Percentiles rank a stretch among this genome's conserved stretches.
Evolutionary conservation across 64 coral and sea anemone species (phyloP).

Genomic region (Exaiptasia diaphana): DNA sequence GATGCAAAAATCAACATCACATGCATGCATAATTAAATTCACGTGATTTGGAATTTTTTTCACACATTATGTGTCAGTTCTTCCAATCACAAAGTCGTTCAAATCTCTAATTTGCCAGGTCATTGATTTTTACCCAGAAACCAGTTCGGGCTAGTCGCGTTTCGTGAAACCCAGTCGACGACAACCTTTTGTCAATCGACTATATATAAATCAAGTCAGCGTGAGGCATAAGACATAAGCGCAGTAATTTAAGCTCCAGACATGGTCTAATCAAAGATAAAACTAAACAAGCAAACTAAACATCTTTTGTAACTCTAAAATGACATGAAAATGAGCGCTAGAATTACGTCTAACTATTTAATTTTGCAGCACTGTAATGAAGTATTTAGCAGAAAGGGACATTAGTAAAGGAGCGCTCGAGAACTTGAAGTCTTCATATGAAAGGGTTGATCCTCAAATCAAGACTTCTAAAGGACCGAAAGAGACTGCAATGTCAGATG

Average conservation of each 20-base stretch:
- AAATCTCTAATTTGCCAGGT: too few species aligned
- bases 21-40: too few species aligned
- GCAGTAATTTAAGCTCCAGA: background rate
- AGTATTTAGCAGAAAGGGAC: conserved; percentile 9
- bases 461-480: background rate
- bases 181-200: too few species aligned
- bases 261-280: background rate
- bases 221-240: background rate
- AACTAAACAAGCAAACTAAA: background rate
- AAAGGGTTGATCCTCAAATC: background rate
- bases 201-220: background rate
- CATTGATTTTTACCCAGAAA: too few species aligned
- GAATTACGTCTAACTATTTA: background rate
- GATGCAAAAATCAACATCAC: too few species aligned
- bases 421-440: conserved; percentile 23
- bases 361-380: conserved; percentile 30
- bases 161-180: too few species aligned
- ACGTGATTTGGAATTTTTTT: too few species aligned
- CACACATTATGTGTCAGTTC: too few species aligned
- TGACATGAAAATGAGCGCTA: background rate
- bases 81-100: too few species aligned
- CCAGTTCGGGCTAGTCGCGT: too few species aligned
- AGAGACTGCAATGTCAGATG: conserved; percentile 12
- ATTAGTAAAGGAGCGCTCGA: conserved; percentile 45
- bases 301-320: background rate